Evolutionary conservation across 2,888 invertebrate genomes (phyloP).

Genomic region (Girardia tigrina): DNA sequence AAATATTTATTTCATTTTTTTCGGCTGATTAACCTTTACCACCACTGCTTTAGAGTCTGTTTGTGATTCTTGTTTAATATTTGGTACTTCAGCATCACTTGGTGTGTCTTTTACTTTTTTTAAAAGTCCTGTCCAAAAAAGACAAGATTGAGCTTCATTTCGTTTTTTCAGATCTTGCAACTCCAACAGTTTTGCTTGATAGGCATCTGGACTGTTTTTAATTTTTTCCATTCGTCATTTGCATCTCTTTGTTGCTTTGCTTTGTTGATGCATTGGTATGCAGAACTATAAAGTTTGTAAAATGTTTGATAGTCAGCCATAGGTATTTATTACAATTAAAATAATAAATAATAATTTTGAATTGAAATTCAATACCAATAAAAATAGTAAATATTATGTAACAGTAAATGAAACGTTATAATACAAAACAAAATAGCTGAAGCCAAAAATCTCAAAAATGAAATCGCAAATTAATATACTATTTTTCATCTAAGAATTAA

Average conservation of each 20-base stretch:
- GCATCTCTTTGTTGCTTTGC: not conserved
- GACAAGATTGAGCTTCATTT: not conserved
- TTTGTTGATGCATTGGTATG: not conserved
- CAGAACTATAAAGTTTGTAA: not conserved
- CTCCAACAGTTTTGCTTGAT: not conserved
- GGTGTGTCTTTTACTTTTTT: not conserved
- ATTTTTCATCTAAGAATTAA: no score
- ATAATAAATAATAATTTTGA: no score
- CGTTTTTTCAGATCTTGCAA: constrained; percentile 8
- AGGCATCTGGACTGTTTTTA: not conserved
- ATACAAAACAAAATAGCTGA: no score
- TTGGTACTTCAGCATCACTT: not conserved
- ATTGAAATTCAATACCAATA: no score
- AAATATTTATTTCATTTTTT: no score
- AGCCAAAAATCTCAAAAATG: no score
- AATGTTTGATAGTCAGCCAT: no score
- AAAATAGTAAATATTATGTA: no score
- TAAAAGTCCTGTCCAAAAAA: not conserved
- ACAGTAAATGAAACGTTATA: no score
- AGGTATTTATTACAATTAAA: not conserved
- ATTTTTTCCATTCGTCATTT: not conserved
- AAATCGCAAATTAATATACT: no score
- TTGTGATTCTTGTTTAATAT: not conserved
- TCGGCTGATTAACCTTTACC: not conserved
- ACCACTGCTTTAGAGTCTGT: not conserved